These are phyloP conservation scores for Rhadinocentrus ornatus DNA, from an alignment of 2,797 vertebrate species.

Conservation along the genomic window DNA sequence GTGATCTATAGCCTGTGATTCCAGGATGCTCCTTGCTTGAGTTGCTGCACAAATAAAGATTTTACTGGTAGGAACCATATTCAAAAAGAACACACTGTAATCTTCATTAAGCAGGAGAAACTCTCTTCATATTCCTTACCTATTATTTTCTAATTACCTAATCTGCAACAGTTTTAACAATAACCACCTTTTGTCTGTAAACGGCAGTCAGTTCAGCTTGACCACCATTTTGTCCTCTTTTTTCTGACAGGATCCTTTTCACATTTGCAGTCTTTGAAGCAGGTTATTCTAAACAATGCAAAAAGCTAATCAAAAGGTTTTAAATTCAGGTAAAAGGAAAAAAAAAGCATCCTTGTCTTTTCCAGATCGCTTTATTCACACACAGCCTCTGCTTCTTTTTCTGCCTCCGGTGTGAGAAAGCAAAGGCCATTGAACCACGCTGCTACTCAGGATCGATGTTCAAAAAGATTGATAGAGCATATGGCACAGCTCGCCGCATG, in stretches of 20 bases:
- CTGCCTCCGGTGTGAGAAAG: constrained; percentile 52
- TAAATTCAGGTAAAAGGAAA: constrained; percentile 6
- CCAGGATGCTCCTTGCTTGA: constrained; percentile 11
- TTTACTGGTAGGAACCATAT: neutral
- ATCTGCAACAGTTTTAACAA: neutral
- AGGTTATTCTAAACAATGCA: constrained; percentile 23
- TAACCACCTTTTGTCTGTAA: constrained; percentile 19
- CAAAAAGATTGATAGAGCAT: constrained; percentile 56
- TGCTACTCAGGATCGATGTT: constrained; percentile 32
- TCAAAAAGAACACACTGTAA: neutral
- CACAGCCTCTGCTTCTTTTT: constrained; percentile 15
- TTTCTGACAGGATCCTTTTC: constrained; percentile 51
- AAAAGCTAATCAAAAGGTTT: constrained; percentile 23
- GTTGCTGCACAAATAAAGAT: constrained; percentile 18
- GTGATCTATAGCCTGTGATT: constrained; percentile 2
- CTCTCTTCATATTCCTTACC: neutral
- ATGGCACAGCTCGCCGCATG: constrained; percentile 9
- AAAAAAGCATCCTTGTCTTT: constrained; percentile 5
- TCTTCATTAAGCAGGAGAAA: neutral
- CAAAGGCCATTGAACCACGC: constrained; percentile 36
- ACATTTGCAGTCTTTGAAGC: constrained; percentile 50
- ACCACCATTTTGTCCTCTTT: constrained; percentile 56
- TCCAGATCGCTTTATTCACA: constrained; percentile 28
- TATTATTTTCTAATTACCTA: neutral
- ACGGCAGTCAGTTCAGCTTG: constrained; percentile 23